phyloP scores from a whole-genome alignment of 2,888 invertebrate species.

The Scaptomyza cyrtandrae region DNA sequence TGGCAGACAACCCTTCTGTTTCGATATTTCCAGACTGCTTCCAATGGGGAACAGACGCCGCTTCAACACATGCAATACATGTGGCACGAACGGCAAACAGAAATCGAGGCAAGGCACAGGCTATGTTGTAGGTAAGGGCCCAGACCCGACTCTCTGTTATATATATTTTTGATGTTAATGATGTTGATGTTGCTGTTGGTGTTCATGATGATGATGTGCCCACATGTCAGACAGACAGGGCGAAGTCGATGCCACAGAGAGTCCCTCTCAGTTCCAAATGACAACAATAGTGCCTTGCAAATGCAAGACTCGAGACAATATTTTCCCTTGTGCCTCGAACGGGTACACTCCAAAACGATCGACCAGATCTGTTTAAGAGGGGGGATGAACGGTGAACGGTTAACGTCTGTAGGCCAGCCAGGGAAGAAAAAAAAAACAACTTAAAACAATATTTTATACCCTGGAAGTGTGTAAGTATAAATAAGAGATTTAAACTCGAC shows the following conservation, averaged over 20 bases:
- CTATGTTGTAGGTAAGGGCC: conserved; percentile 42
- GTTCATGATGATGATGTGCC: conserved; percentile 42
- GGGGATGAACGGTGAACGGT: conserved; percentile 26
- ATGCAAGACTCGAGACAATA: conserved; percentile 70
- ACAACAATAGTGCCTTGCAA: conserved; percentile 71
- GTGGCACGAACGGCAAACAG: conserved; percentile 57
- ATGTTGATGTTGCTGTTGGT: conserved; percentile 22
- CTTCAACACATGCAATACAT: conserved; percentile 71
- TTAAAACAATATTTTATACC: conserved; percentile 35
- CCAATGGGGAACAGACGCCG: conserved; percentile 31
- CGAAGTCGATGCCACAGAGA: conserved; percentile 24
- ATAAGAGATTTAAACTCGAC: too few species aligned
- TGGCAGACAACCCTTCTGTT: conserved; percentile 28
- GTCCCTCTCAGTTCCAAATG: conserved; percentile 48
- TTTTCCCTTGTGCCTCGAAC: conserved; percentile 77
- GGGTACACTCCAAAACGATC: conserved; percentile 25
- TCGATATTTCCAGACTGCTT: conserved; percentile 28
- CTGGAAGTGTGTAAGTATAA: conserved; percentile 18
- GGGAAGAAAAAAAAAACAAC: conserved; percentile 12
- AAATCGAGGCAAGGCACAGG: conserved; percentile 32
- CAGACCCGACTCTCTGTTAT: conserved; percentile 45
- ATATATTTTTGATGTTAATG: conserved; percentile 19
- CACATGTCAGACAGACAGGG: conserved; percentile 51
- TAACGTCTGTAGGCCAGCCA: conserved; percentile 21
- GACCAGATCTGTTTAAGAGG: conserved; percentile 15